A percentile compares a stretch with the other conserved stretches of the same genome.
Evolutionary conservation across 2,113 vertebrate genomes (phyloP).

Genomic region (Hypocryptadius cinnamomeus): DNA sequence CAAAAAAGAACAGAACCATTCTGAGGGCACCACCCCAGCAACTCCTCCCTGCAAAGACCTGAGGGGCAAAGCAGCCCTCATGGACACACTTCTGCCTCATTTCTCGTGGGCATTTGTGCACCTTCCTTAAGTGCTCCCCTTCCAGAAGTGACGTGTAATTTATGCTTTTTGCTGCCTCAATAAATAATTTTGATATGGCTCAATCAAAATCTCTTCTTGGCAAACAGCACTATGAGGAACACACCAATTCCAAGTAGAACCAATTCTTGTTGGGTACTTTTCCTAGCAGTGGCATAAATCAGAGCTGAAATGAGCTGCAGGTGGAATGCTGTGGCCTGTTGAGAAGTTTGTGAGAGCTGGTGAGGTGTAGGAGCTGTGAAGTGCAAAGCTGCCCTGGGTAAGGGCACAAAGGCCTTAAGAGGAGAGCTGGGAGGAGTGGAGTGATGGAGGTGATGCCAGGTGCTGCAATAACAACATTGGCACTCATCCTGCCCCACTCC

Average conservation of each 20-base stretch:
- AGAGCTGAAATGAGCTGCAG: not conserved
- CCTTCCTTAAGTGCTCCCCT: not conserved
- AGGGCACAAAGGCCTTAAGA: not conserved
- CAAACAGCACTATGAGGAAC: not conserved
- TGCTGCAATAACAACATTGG: rapidly evolving
- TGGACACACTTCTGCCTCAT: not conserved
- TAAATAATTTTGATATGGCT: not conserved
- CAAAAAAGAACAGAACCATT: not conserved
- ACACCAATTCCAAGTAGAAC: rapidly evolving
- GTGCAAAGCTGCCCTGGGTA: not conserved
- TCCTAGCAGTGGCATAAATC: not conserved
- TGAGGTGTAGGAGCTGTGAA: not conserved
- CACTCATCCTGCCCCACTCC: not conserved
- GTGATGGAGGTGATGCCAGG: not conserved
- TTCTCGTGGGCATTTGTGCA: not conserved
- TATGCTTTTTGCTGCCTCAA: not conserved
- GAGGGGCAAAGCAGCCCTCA: not conserved
- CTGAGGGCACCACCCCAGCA: not conserved
- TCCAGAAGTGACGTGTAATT: not conserved
- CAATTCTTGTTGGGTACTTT: not conserved
- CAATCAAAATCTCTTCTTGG: not conserved
- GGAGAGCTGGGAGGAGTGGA: not conserved
- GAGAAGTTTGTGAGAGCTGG: not conserved
- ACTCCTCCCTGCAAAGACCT: not conserved
- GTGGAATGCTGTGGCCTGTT: not conserved